A percentile compares a stretch with the other conserved stretches of the same genome.
phyloP scores from a whole-genome alignment of 2,797 vertebrate species.

The Aulostomus chinensis region DNA sequence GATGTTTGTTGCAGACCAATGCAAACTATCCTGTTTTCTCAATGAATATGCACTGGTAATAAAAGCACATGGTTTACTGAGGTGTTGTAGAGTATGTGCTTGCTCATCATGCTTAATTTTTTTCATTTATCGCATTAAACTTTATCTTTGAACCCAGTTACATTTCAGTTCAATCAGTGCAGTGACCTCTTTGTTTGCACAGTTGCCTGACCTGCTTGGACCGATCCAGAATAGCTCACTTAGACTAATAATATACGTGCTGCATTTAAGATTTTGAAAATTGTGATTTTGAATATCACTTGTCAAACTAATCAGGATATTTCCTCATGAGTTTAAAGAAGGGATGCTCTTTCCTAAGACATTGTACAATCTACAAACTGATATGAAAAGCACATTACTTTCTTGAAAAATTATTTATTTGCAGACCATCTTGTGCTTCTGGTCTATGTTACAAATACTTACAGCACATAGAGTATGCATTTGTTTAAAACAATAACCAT shows the following conservation, averaged over 20 bases:
- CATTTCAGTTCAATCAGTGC: too few species aligned
- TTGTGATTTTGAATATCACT: too few species aligned
- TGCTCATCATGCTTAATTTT: background rate
- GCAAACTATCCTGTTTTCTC: constrained; percentile 61
- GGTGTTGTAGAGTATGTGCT: constrained; percentile 2
- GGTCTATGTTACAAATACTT: constrained; percentile 73
- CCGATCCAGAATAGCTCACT: too few species aligned
- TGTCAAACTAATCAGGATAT: too few species aligned
- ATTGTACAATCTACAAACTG: background rate
- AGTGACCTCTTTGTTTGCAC: too few species aligned
- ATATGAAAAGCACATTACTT: constrained; percentile 6
- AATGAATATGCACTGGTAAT: constrained; percentile 84
- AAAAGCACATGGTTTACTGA: constrained; percentile 85
- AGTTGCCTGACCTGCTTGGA: too few species aligned
- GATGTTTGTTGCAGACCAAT: constrained; percentile 45
- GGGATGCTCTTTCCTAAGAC: too few species aligned
- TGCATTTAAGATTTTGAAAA: too few species aligned
- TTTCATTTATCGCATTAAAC: background rate
- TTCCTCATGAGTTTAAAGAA: too few species aligned
- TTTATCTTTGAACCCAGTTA: too few species aligned
- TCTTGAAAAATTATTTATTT: constrained; percentile 76
- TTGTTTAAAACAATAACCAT: constrained; percentile 67
- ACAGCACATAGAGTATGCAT: constrained; percentile 63
- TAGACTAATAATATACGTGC: too few species aligned
- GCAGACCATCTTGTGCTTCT: constrained; percentile 66